Conservation (phyloP, 1,140 invertebrate genomes). For the Drosophila tani region DNA sequence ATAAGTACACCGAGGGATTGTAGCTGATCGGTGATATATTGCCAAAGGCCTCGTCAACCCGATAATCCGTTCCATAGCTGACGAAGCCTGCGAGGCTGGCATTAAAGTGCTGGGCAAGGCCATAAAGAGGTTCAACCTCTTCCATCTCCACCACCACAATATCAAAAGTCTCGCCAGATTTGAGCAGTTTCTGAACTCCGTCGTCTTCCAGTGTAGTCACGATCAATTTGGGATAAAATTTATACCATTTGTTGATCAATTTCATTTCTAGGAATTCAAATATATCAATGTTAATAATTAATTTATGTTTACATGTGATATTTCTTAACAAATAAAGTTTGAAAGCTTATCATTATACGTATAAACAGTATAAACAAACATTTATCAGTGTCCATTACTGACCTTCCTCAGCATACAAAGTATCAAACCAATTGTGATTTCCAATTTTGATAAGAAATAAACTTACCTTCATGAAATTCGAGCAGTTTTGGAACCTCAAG, state of each 20-base stretch:
- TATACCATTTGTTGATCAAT: conserved; percentile 70
- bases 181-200: conserved; percentile 56
- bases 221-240: background rate
- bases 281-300: too few species aligned
- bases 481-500: conserved; percentile 58
- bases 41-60: conserved; percentile 59
- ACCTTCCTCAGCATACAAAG: too few species aligned
- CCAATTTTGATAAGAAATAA: background rate
- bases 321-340: too few species aligned
- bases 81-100: conserved; percentile 69
- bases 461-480: conserved; percentile 59
- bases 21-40: conserved; percentile 77
- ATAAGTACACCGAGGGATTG: conserved; percentile 68
- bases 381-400: background rate
- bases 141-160: conserved; percentile 69
- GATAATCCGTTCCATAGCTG: conserved; percentile 58
- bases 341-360: too few species aligned
- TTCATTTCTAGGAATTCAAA: conserved; percentile 30
- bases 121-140: conserved; percentile 55
- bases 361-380: too few species aligned
- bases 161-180: conserved; percentile 70
- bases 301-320: too few species aligned
- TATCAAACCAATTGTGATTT: too few species aligned
- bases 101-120: conserved; percentile 71
- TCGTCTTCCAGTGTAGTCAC: conserved; percentile 22